Conservation (phyloP, 2,797 vertebrate genomes). For the Acipenser transmontanus region DNA sequence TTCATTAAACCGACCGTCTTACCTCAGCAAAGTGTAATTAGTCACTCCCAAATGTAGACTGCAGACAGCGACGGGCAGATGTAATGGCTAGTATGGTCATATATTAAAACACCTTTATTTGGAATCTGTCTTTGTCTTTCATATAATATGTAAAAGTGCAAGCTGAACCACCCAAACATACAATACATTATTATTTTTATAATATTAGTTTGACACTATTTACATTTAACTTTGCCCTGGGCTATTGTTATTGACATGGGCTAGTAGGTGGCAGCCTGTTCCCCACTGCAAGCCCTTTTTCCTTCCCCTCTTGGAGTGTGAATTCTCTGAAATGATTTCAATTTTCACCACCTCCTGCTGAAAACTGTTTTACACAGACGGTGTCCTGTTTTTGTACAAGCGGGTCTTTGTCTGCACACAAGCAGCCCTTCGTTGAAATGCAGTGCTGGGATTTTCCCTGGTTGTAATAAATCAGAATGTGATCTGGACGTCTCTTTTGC, state of each 20-base stretch:
- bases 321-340: conserved; percentile 52
- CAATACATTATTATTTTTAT: too few species aligned
- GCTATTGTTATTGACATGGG: not conserved
- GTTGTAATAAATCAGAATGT: conserved; percentile 64
- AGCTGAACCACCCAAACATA: too few species aligned
- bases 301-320: conserved; percentile 32
- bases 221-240: not conserved
- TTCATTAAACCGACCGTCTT: conserved; percentile 25
- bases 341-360: conserved; percentile 59
- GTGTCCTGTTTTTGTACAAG: conserved; percentile 61
- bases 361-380: conserved; percentile 44
- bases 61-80: conserved; percentile 8
- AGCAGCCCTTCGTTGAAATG: conserved; percentile 47
- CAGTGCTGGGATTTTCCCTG: conserved; percentile 58
- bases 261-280: conserved; percentile 24
- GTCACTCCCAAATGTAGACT: conserved; percentile 31
- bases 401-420: conserved; percentile 65
- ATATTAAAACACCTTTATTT: too few species aligned
- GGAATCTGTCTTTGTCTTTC: too few species aligned
- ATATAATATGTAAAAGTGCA: too few species aligned
- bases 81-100: too few species aligned
- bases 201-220: too few species aligned
- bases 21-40: conserved; percentile 29
- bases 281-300: conserved; percentile 26
- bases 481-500: conserved; percentile 48